Percentiles rank a stretch among this genome's conserved stretches.
These are phyloP conservation scores for Ischnus inquisitorius DNA, from an alignment of 2,888 invertebrate species.

Conservation along the genomic window DNA sequence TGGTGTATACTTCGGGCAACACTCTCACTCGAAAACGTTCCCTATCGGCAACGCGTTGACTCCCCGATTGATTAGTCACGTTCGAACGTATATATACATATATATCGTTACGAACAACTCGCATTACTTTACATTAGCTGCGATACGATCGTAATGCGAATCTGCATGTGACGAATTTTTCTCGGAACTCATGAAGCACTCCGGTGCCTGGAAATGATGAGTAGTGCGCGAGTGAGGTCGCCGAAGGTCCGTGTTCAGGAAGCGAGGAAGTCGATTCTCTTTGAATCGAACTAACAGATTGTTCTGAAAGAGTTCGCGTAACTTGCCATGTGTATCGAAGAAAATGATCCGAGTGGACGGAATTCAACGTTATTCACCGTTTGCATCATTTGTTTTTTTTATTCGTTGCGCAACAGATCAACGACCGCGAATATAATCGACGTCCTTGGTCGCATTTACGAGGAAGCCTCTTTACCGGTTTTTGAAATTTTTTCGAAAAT, in stretches of 20 bases:
- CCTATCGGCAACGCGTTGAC: slow-evolving; percentile 4
- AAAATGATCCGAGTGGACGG: neutral
- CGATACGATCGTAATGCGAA: neutral
- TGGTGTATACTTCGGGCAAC: slow-evolving; percentile 22
- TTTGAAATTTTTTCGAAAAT: slow-evolving; percentile 45
- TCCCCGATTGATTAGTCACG: slow-evolving; percentile 6
- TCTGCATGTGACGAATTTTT: slow-evolving; percentile 20
- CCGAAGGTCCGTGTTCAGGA: neutral
- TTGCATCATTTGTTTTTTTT: neutral
- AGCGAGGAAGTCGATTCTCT: neutral
- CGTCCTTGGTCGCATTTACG: slow-evolving; percentile 4
- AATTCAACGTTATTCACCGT: neutral
- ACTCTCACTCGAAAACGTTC: slow-evolving; percentile 14
- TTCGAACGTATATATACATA: neutral
- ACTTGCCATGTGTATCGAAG: neutral
- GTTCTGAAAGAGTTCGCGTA: neutral
- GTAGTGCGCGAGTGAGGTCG: neutral
- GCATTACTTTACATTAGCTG: neutral
- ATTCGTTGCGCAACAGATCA: slow-evolving; percentile 60
- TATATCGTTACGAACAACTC: neutral
- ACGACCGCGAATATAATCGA: slow-evolving; percentile 59
- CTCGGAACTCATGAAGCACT: neutral
- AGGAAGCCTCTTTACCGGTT: slow-evolving; percentile 16
- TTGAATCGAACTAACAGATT: neutral
- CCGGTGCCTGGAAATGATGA: neutral